Evolutionary conservation across 2,888 invertebrate genomes (phyloP).

Genomic region (Eutolmus rufibarbis): DNA sequence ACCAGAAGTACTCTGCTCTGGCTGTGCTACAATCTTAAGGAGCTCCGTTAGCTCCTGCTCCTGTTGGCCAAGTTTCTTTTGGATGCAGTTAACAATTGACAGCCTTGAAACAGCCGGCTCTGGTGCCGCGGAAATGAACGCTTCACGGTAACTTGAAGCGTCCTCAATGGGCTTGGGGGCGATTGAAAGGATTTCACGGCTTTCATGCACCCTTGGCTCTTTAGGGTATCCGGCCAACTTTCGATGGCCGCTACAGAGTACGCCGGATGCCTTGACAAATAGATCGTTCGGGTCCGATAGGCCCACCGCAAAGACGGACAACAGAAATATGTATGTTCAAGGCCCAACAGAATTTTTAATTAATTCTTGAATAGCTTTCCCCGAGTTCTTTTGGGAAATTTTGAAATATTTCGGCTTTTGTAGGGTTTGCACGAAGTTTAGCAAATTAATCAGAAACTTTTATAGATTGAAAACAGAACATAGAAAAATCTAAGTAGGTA

Average conservation of each 20-base stretch:
- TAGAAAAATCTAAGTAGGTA: neutral
- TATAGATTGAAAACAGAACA: neutral
- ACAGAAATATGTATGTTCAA: neutral
- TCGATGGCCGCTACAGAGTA: neutral
- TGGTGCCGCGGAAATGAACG: slow-evolving; percentile 1
- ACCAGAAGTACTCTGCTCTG: neutral
- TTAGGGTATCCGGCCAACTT: neutral
- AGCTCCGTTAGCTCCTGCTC: neutral
- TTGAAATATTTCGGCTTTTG: neutral
- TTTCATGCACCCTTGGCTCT: slow-evolving; percentile 1
- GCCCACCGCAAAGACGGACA: neutral
- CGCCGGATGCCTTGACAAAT: neutral
- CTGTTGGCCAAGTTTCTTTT: slow-evolving; percentile 1
- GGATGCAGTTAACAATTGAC: slow-evolving; percentile 35
- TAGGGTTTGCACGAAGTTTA: neutral
- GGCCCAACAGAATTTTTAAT: neutral
- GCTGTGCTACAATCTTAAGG: neutral
- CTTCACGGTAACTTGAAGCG: neutral
- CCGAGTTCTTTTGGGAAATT: neutral
- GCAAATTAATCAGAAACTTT: neutral
- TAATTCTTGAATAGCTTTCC: slow-evolving; percentile 12
- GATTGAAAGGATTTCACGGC: slow-evolving; percentile 23
- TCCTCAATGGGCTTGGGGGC: neutral
- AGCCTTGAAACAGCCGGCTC: neutral
- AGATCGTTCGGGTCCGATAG: neutral